Base-by-base conservation (phyloP, 2,888 invertebrate genomes). In the Aphrophora alni region DNA sequence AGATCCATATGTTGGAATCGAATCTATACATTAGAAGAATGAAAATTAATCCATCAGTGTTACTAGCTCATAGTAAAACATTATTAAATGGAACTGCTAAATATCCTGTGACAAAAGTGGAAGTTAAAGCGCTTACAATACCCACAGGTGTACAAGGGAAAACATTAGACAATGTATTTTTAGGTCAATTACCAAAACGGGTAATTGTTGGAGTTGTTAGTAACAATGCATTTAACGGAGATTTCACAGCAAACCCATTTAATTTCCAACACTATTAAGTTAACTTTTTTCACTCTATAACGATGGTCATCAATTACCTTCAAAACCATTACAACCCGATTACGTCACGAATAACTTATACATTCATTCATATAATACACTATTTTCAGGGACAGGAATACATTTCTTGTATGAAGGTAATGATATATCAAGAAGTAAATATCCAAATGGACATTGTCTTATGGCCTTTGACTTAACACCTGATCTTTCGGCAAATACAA, bases 381-480 rank as follows among this genome's bases (percentile, higher is more conserved):
- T 87, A 10, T 33, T 86, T 84, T 24, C 44, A 10, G 44, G 44
- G 12, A 14, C 44, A 14, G 14, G 17, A 14, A 44, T 44, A 44
- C 10, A 44, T 44, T 44, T 14, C 17, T 14, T 44, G 14, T 2
- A 44, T 14, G 17, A 14, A 14, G 17, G 44, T 14, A 14, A 44
- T 17, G 44, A 10, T 14, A 14, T 44, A 14, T 7, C 3, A 7
- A 17, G 44, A 44, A 14, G 2, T 4, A 44, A 80, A 4, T 86
- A 84, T 59, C 27, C 82, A 1, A 14, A 79, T 0, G 86, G 85
- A 0, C 84, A 84, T 59, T 82, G 82, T 72, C 75, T 87, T 0
- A 83, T 83, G 38, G 85, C 83, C 14, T 86, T 86, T 59, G 86
- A 87, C 78, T 77, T 86, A 1, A 85, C 85, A 3, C 85, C 85